Conservation (phyloP, 2,113 vertebrate species). For the Choloepus hoffmanni region DNA sequence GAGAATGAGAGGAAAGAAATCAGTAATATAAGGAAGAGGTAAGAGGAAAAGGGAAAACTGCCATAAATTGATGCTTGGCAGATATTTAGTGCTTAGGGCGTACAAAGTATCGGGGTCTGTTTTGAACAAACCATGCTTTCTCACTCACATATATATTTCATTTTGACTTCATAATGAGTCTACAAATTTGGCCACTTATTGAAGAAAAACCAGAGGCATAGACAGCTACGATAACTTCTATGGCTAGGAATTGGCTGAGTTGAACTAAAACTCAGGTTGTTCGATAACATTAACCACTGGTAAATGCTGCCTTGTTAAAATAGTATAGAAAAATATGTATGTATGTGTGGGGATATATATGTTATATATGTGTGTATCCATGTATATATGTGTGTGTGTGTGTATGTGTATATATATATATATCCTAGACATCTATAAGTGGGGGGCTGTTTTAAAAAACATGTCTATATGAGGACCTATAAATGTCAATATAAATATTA, state of each 20-base stretch:
- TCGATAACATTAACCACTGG: neutral
- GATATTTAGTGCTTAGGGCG: neutral
- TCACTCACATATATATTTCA: neutral
- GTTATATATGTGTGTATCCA: too few species aligned
- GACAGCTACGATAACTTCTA: constrained; percentile 17
- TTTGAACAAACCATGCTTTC: neutral
- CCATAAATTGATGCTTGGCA: constrained; percentile 17
- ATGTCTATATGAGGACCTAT: neutral
- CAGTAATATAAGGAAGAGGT: constrained; percentile 32
- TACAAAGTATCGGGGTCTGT: neutral
- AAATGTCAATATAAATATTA: neutral
- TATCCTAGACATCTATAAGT: neutral
- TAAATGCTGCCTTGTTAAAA: neutral
- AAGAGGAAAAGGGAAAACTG: constrained; percentile 18
- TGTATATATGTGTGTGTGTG: too few species aligned
- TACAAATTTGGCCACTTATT: constrained; percentile 13
- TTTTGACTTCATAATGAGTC: neutral
- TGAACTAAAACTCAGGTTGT: neutral
- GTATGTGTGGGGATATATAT: neutral
- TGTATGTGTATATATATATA: neutral
- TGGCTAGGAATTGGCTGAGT: neutral
- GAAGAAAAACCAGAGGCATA: neutral
- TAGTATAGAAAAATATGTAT: neutral
- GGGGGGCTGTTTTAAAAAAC: neutral
- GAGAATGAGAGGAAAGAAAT: constrained; percentile 3